A percentile compares a stretch with the other conserved stretches of the same genome.
Evolutionary conservation across 2,888 invertebrate genomes (phyloP).

Genomic region (Synergus laeviventris): DNA sequence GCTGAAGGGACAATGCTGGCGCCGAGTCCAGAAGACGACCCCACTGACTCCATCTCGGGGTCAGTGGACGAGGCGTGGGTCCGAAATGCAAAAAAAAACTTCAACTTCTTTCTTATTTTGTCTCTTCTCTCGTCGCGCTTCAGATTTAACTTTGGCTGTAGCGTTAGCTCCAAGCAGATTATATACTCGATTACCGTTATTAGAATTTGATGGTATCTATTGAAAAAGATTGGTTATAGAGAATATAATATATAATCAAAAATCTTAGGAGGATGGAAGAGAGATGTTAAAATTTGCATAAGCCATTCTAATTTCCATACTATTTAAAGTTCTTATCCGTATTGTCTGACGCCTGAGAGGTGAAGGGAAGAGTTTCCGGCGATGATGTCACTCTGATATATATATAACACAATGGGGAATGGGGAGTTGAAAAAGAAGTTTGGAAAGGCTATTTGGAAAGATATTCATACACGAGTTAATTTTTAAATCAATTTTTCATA

Average conservation of each 20-base stretch:
- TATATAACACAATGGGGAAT: too few relatives aligned
- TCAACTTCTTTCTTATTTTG: background rate
- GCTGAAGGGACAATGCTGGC: conserved; percentile 55
- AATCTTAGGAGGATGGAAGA: too few relatives aligned
- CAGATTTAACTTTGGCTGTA: too few relatives aligned
- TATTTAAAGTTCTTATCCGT: background rate
- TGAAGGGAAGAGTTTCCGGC: too few relatives aligned
- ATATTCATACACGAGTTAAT: too few relatives aligned
- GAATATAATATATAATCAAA: too few relatives aligned
- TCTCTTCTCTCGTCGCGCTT: background rate
- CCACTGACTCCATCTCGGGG: conserved; percentile 48
- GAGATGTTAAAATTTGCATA: background rate
- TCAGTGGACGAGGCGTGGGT: conserved; percentile 48
- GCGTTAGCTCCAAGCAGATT: too few relatives aligned
- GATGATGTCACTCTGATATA: too few relatives aligned
- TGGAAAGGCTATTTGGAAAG: too few relatives aligned
- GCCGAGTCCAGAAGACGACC: conserved; percentile 55
- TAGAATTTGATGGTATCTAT: background rate
- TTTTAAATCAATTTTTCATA: too few relatives aligned
- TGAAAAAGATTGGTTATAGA: background rate
- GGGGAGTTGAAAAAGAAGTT: too few relatives aligned
- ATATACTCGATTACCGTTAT: background rate
- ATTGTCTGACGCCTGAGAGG: background rate
- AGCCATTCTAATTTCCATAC: background rate
- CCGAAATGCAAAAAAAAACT: conserved; percentile 3